Conservation (phyloP, 2,888 invertebrate species). For the Eucriotettix oculatus region DNA sequence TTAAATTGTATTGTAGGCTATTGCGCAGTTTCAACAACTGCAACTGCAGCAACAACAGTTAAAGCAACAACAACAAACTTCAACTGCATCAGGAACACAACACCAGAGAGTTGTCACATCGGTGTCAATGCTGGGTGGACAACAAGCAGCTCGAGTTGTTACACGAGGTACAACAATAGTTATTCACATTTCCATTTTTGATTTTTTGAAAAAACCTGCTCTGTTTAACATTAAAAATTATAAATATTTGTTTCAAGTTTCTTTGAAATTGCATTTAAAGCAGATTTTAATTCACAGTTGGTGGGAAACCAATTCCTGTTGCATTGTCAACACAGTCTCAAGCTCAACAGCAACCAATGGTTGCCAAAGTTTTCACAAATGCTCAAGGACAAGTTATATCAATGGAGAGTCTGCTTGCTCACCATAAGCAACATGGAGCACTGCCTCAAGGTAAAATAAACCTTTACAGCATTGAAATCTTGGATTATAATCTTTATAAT, state of each 20-base stretch:
- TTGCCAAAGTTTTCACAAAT: conserved; percentile 21
- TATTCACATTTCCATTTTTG: too few species aligned
- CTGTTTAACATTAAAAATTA: too few species aligned
- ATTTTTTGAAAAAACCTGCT: too few species aligned
- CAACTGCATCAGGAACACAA: neutral
- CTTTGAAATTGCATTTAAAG: too few species aligned
- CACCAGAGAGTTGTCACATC: conserved; percentile 8
- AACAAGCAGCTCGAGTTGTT: conserved; percentile 4
- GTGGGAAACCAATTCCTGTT: conserved; percentile 7
- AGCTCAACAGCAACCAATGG: conserved; percentile 19
- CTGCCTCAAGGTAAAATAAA: conserved; percentile 6
- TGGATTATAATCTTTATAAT: neutral
- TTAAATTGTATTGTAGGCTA: neutral
- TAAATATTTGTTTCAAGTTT: too few species aligned
- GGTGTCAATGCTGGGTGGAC: conserved; percentile 8
- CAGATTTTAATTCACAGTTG: conserved; percentile 2
- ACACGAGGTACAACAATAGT: conserved; percentile 2
- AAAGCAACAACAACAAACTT: conserved; percentile 9
- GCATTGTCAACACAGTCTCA: conserved; percentile 18
- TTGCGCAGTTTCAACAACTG: conserved; percentile 18
- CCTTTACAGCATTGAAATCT: neutral
- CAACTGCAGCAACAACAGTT: conserved; percentile 9
- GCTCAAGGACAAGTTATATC: conserved; percentile 37
- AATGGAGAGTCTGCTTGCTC: conserved; percentile 38
- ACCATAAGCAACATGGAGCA: conserved; percentile 24